Base-by-base conservation (phyloP, 2,888 invertebrate genomes). In the Ellobium chinense region DNA sequence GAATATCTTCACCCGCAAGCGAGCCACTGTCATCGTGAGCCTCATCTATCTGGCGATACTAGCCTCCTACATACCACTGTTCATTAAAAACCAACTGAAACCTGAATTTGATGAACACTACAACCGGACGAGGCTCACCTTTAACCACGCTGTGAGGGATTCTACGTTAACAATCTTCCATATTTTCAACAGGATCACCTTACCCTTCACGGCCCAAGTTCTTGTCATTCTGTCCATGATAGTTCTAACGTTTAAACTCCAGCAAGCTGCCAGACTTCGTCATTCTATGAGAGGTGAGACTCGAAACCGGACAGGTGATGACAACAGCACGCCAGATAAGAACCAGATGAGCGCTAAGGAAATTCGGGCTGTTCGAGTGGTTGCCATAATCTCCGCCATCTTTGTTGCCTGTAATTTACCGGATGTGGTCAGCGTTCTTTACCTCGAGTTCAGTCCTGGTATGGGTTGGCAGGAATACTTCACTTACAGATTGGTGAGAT, bases 361-460 rank as follows among this genome's bases (percentile, higher is more conserved):
- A 24, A n/a, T 66, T 2, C 37, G 27, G 39, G 66, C 24, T 24
- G 39, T 66, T 12, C 36, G 39, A 37, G 66, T 39, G 1, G 66
- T 66, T n/a, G 4, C 39, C 24, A 14, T 39, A 9, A 12, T 66
- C 1, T 66, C 66, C 0, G 39, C 66, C n/a, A 66, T 66, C 14
- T 66, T 66, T 39, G 39, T 66, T 36, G 39, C 66, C 12, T 66
- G 66, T 12, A 66, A 66, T n/a, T 39, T 66, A 24, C 66, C 66
- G 39, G 66, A 66, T 14, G 24, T 39, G 0, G 12, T 24, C 24
- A 66, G 66, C 12, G 37, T 39, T 27, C n/a, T 37, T 14, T 14
- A 9, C 24, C 37, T 3, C 9, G 4, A 24, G 1, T 2, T 39
- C 37, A 34, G 37, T 3, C 27, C 66, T 5, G 66, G 12, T 1